phyloP scores from a whole-genome alignment of 1,140 invertebrate genomes.

The Magallana gigas region DNA sequence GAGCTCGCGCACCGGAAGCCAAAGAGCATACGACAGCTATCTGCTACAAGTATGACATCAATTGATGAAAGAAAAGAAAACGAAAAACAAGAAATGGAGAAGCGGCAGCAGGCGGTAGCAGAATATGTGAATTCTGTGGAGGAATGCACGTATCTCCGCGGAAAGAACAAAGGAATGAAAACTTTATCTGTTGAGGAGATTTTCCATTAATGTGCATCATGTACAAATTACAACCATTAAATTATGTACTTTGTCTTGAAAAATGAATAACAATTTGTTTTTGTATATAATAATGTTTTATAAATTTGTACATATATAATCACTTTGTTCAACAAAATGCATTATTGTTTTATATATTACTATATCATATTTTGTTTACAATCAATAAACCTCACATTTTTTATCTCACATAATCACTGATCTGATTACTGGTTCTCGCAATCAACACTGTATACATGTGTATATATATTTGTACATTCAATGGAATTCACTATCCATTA shows the following conservation, averaged over 20 bases:
- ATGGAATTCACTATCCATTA: no score
- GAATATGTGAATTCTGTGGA: conserved; percentile 11
- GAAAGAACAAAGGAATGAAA: not conserved
- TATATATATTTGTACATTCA: no score
- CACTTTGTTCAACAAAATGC: conserved; percentile 7
- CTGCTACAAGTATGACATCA: conserved; percentile 10
- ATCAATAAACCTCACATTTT: not conserved
- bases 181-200: not conserved
- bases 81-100: not conserved
- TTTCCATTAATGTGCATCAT: not conserved
- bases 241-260: not conserved
- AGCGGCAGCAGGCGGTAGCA: not conserved
- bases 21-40: conserved; percentile 28
- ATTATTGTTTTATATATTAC: not conserved
- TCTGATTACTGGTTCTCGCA: no score
- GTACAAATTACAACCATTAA: no score
- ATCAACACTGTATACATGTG: no score
- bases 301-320: not conserved
- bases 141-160: conserved; percentile 1
- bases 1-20: not conserved
- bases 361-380: not conserved
- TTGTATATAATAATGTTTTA: not conserved
- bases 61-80: conserved; percentile 16
- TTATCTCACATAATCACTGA: no score
- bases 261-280: not conserved